Base-by-base conservation (phyloP, 1,140 invertebrate species). In the Caenorhabditis latens region DNA sequence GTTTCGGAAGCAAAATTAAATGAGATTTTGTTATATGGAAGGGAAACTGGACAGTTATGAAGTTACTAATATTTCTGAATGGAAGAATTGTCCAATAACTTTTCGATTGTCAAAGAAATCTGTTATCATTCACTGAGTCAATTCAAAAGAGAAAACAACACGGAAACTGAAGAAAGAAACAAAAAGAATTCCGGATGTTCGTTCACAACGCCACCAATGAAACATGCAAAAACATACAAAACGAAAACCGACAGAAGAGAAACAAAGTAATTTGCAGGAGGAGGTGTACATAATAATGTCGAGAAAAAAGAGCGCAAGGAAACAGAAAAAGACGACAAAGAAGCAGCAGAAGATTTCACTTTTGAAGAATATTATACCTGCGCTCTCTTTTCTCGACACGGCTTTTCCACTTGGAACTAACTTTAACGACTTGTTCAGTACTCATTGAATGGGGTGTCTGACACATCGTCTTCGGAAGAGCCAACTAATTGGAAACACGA, bases 291-390 rank as follows among this genome's bases (percentile, higher is more conserved):
- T 79, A 79, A 79, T 79, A 79, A 79, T 79, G 46, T 50, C 71
- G 71, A 79, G 71, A 79, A 50, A 50, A 13, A 24, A 71, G 40
- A 48, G 65, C 40, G 65, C 16, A 21, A 43, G 53, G 14, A 79
- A 53, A 53, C 50, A 11, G 50, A 50, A 50, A 46, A 13, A 43
- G 71, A 79, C n/a, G 71, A 19, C 71, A 50, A 79, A 48, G 71
- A 79, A 79, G 71, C 71, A 79, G 71, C 71, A 79, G 71, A 79
- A 79, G 46, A 50, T 50, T 79, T 79, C 71, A 79, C 71, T 79
- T 79, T 79, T 79, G 11, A 79, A n/a, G 46, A 79, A 79, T 50
- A 79, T 24, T 48, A 50, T 79, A 79, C 71, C 71, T 48, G 71
- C 71, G n/a, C 46, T 53, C 46, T n/a, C 19, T 71, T 71, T 71